Evolutionary conservation across 2,113 vertebrate genomes (phyloP).

Genomic region (Noctilio leporinus): DNA sequence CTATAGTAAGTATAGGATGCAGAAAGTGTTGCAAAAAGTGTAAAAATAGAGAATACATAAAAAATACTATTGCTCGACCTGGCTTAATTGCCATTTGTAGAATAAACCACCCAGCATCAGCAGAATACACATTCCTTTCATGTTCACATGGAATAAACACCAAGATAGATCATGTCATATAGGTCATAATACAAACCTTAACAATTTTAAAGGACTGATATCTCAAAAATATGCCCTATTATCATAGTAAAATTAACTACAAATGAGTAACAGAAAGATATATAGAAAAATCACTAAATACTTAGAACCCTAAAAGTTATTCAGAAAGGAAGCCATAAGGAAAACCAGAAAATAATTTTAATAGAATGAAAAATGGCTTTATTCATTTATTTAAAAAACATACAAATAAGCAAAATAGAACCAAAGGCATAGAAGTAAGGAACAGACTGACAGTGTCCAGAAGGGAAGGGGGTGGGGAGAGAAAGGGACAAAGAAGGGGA

Average conservation of each 20-base stretch:
- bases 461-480: too few species aligned
- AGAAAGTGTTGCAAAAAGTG: background rate
- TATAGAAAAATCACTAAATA: background rate
- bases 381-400: too few species aligned
- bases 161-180: background rate
- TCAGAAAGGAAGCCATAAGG: background rate
- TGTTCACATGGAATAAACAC: background rate
- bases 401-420: too few species aligned
- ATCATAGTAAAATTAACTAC: background rate
- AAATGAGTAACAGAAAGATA: background rate
- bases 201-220: background rate
- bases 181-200: background rate
- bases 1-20: background rate
- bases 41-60: background rate
- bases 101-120: background rate
- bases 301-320: background rate
- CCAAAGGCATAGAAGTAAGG: too few species aligned
- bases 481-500: too few species aligned
- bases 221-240: background rate
- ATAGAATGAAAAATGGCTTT: background rate
- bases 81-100: background rate
- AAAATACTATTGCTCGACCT: background rate
- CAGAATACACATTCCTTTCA: background rate
- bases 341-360: constrained; percentile 17
- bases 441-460: too few species aligned